These are phyloP conservation scores for Tamias sibiricus DNA, from an alignment of 2,113 vertebrate species.

Conservation along the genomic window DNA sequence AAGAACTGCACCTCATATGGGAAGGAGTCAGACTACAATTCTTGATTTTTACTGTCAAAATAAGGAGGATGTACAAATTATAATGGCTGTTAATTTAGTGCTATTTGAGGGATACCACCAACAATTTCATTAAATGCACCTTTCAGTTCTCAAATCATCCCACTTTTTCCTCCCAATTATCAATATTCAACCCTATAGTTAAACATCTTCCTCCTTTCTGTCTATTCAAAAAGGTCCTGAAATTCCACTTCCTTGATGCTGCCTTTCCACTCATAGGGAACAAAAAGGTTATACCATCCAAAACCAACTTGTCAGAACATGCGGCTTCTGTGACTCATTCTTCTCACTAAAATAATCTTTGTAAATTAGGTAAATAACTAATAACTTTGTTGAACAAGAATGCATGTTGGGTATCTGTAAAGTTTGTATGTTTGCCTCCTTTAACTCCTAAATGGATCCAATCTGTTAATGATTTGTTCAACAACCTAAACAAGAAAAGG, in stretches of 20 bases:
- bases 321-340: not conserved
- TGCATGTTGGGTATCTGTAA: not conserved
- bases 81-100: not conserved
- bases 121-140: not conserved
- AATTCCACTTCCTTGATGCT: not conserved
- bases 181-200: not conserved
- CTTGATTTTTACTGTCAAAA: constrained; percentile 27
- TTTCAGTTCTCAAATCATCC: not conserved
- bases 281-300: not conserved
- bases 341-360: constrained; percentile 32
- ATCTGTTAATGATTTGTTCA: constrained; percentile 7
- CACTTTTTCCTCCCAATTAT: not conserved
- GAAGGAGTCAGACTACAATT: not conserved
- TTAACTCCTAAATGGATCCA: not conserved
- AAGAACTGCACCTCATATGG: too few relatives aligned
- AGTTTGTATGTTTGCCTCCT: not conserved
- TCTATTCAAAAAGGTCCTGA: not conserved
- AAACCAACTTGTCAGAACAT: not conserved
- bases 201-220: not conserved
- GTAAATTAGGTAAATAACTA: constrained; percentile 1
- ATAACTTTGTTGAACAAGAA: constrained; percentile 1
- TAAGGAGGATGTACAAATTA: not conserved
- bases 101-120: not conserved
- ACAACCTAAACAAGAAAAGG: constrained; percentile 35
- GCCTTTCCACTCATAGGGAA: not conserved